Evolutionary conservation across 2,797 vertebrate species (phyloP).

Genomic region (Myotis planiceps): DNA sequence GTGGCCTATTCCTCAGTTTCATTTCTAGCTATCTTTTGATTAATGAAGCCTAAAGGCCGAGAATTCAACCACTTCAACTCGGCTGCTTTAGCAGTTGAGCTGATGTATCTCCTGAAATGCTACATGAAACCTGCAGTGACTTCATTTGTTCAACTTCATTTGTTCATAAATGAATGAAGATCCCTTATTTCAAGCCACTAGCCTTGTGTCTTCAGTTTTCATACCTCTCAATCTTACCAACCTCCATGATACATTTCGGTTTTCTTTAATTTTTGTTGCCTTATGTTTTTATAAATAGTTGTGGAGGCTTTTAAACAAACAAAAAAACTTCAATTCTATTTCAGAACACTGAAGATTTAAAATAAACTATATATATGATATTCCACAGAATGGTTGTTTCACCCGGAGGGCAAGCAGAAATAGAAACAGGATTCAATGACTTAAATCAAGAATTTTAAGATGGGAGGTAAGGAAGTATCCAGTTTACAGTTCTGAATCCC

Average conservation of each 20-base stretch:
- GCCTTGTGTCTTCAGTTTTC: neutral
- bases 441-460: neutral
- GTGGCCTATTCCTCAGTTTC: neutral
- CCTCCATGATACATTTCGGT: neutral
- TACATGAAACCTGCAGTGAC: neutral
- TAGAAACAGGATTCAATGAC: neutral
- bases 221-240: neutral
- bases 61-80: neutral
- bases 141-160: neutral
- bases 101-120: neutral
- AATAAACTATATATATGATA: neutral
- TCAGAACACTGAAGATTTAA: neutral
- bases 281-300: neutral
- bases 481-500: neutral
- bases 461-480: neutral
- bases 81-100: neutral
- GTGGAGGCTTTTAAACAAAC: neutral
- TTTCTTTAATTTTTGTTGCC: neutral
- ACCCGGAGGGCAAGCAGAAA: neutral
- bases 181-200: neutral
- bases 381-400: neutral
- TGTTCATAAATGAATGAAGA: neutral
- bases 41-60: neutral
- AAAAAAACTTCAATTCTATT: neutral
- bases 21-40: neutral